Evolutionary conservation across 2,113 vertebrate species (phyloP), one percentile per base, ranked within the genome.

Genomic region (Dromas ardeola): DNA sequence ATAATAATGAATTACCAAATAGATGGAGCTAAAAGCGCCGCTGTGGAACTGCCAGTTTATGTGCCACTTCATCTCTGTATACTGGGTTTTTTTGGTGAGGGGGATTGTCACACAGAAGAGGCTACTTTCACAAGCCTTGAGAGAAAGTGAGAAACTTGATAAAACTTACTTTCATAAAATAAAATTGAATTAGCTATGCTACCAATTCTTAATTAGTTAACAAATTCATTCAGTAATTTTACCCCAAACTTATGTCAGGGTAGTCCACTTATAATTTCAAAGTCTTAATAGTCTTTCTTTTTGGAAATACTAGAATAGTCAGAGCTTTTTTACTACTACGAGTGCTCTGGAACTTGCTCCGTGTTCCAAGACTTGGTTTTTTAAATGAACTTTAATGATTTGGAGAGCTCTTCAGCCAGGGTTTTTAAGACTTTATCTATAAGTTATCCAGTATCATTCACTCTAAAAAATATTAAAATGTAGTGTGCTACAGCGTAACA

Each of bases 1-100:
- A 94, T 82, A 95, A 94, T 34, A 26, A 76, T 7, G 13, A 89
- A 86, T 81, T 67, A 91, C 26, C 81, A 95, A 81, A 87, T 56
- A 87, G 38, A 74, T 73, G 58, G 72, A 95, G 61, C 43, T 74
- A 69, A 81, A 88, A 88, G 56, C 3, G 1, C 56, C 56, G 45
- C 47, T 53, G 27, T 59, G 42, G 72, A 83, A 62, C 40, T 62
- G 55, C 18, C 38, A 50, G 42, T 78, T 92, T 67, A 47, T 32
- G 29, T 45, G 22, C 12, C 25, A 27, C 66, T 81, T 84, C 36
- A 50, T 26, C 15, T 56, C 21, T 45, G 23, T 15, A 25, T 13
- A n/a, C 22, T 26, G 47, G 4, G 8, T 11, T 36, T 63, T 11
- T 52, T 29, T 11, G 13, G 14, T 10, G 20, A 2, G 1, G 21